Evolutionary conservation across 2,888 invertebrate species (phyloP), one percentile per base, ranked within the genome.

Genomic region (Nemotelus nigrinus): DNA sequence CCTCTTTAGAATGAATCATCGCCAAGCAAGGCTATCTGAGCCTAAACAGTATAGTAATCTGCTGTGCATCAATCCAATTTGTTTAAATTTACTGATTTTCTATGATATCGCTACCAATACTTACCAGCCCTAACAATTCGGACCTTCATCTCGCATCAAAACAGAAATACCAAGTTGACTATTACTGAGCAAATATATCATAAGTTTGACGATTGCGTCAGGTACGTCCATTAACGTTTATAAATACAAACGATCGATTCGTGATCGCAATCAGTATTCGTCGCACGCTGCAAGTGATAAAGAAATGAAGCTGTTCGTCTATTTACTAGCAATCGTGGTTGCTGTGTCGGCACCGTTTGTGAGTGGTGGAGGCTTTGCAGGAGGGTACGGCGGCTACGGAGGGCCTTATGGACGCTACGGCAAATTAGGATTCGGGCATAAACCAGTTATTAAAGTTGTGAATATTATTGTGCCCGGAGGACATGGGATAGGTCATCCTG

Each of bases 221-320:
- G 43, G 65, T 65, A 65, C 47, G 44, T 63, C 63, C 65, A 65
- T 65, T 65, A 65, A 10, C 43, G 44, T 65, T 65, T 65, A 65
- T 65, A 65, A 65, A 65, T 65, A 65, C 45, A n/a, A 45, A 45
- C 47, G 45, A 65, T 65, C 65, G n/a, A 65, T 3, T 44, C 45
- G 47, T 7, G 65, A 65, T 65, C 4, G 7, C 5, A 45, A 65
- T 47, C 47, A 65, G 65, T 47, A 63, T 41, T 39, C 65, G 39
- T 41, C 39, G 39, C 63, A 63, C 63, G 10, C 39, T 5, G 45
- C 65, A 65, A 47, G 44, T 41, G 41, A 43, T 41, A n/a, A n/a
- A n/a, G 47, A 65, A 65, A 65, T 65, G 43, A 65, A 47, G 47
- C 10, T 65, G 10, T n/a, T 65, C 44, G 6, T 65, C n/a, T 44